Evolutionary conservation across 1,140 invertebrate species (phyloP).

Genomic region (Anoplophora glabripennis): DNA sequence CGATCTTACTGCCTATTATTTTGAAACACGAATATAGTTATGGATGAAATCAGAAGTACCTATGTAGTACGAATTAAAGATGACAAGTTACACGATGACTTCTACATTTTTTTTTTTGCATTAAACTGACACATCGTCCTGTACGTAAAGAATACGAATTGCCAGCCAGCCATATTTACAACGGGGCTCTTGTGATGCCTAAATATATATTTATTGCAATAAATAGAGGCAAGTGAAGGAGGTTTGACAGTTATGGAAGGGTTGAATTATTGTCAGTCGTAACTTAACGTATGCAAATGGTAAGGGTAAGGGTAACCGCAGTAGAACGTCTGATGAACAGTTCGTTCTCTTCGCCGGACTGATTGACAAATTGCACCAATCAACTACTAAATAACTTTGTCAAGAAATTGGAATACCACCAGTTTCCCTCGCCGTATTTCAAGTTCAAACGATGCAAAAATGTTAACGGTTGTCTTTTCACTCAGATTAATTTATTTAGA

Average conservation of each 20-base stretch:
- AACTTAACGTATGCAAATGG: constrained; percentile 21
- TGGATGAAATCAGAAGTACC: too few species aligned
- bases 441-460: too few species aligned
- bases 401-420: not conserved
- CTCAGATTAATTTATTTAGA: too few species aligned
- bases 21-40: too few species aligned
- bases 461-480: too few species aligned
- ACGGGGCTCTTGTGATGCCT: not conserved
- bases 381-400: constrained; percentile 12
- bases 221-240: constrained; percentile 7
- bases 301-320: constrained; percentile 6
- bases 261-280: constrained; percentile 20
- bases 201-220: constrained; percentile 12
- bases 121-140: too few species aligned
- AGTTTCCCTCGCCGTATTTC: too few species aligned
- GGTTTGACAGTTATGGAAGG: constrained; percentile 27
- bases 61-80: too few species aligned
- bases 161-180: not conserved
- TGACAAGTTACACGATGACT: too few species aligned
- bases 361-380: constrained; percentile 23
- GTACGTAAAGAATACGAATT: not conserved
- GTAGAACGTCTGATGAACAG: constrained; percentile 11
- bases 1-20: too few species aligned
- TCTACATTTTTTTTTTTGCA: too few species aligned
- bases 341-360: constrained; percentile 11